These are phyloP conservation scores for Melanotaenia maccullochi DNA, from an alignment of 2,797 vertebrate genomes.

Conservation along the genomic window DNA sequence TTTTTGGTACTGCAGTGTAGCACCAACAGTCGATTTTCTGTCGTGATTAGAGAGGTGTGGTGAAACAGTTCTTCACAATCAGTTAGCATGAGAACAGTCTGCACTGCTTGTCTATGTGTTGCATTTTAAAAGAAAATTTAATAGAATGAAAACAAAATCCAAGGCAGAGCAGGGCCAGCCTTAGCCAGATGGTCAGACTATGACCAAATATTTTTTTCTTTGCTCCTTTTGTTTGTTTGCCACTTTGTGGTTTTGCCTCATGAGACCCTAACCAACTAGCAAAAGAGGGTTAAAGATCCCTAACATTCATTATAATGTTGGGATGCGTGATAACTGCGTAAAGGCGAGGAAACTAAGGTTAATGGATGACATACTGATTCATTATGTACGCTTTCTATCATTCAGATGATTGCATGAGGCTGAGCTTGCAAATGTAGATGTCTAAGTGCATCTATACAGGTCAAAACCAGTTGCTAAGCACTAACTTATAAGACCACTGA, in stretches of 20 bases:
- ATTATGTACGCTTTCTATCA: conserved; percentile 3
- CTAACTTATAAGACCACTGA: conserved; percentile 26
- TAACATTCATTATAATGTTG: conserved; percentile 27
- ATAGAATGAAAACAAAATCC: conserved; percentile 21
- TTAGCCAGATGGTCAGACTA: conserved; percentile 25
- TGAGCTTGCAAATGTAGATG: conserved; percentile 12
- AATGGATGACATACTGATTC: conserved; percentile 7
- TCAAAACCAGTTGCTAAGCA: conserved; percentile 44
- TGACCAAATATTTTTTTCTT: conserved; percentile 14
- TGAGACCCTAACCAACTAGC: conserved; percentile 6
- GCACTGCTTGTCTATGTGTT: conserved; percentile 42
- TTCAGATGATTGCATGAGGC: conserved; percentile 18
- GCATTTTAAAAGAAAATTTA: neutral
- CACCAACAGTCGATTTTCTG: conserved; percentile 8
- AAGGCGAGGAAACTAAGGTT: neutral
- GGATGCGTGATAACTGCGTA: conserved; percentile 14
- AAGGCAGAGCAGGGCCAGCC: conserved; percentile 58
- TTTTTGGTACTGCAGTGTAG: conserved; percentile 1
- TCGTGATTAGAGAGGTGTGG: conserved; percentile 16
- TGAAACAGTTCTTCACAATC: conserved; percentile 20
- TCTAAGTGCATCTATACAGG: conserved; percentile 31
- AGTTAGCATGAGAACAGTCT: conserved; percentile 44
- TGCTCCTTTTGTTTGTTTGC: neutral
- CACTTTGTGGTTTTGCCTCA: neutral
- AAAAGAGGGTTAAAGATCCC: conserved; percentile 17